Percentiles rank a stretch among this genome's conserved stretches.
Evolutionary conservation across 2,888 invertebrate species (phyloP).

Genomic region (Azorinus chamasolen): DNA sequence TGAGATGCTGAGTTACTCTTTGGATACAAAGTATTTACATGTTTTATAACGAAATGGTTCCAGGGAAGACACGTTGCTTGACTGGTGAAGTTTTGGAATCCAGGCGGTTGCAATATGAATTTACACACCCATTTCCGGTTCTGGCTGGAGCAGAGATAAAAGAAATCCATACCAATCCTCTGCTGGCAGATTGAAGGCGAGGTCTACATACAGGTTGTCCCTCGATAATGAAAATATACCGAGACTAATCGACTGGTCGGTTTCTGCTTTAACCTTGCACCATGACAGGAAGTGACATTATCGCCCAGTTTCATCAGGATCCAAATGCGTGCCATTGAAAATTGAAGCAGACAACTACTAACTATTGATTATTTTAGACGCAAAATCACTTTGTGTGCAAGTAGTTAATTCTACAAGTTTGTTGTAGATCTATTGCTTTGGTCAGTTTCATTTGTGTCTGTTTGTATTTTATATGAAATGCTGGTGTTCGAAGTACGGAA

Average conservation of each 20-base stretch:
- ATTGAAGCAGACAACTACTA: no score
- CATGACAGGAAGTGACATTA: conserved; percentile 70
- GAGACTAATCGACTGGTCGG: conserved; percentile 74
- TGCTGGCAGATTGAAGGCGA: conserved; percentile 70
- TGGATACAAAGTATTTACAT: no score
- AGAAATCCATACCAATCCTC: conserved; percentile 69
- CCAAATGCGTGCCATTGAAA: no score
- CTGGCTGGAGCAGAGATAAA: conserved; percentile 54
- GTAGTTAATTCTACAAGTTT: no score
- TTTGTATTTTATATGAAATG: no score
- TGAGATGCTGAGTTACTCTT: no score
- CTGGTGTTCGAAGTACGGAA: no score
- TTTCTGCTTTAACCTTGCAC: conserved; percentile 72
- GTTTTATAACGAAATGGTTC: conserved; percentile 60
- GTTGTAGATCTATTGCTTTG: no score
- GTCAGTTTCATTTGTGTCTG: no score
- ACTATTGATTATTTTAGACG: no score
- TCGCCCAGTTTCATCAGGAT: no score
- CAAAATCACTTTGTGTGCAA: no score
- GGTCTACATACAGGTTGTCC: conserved; percentile 63
- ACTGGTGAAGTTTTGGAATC: conserved; percentile 64
- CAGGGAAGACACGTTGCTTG: conserved; percentile 60
- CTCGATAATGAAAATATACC: conserved; percentile 63
- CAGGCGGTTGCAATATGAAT: conserved; percentile 57
- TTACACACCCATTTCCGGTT: conserved; percentile 68